Base-by-base conservation (phyloP, 92 coral and sea anemone genomes). In the Umimayanthus chanpuru region DNA sequence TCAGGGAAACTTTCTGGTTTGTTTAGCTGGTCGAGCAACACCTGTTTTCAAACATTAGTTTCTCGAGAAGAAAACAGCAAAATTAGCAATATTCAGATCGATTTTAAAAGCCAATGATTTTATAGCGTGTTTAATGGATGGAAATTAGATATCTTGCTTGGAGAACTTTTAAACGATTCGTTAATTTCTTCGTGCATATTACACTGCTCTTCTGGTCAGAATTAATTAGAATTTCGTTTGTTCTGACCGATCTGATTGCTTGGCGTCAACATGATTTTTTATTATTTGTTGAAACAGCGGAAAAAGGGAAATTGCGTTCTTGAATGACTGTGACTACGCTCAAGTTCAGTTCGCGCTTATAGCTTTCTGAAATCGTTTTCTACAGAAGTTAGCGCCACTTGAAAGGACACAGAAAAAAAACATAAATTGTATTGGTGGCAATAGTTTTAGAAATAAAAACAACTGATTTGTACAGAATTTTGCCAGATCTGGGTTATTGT, bases 41-140 rank as follows among this genome's bases (percentile, higher is more conserved):
- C 38, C 82, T 78, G 82, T 78, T 78, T 78, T 78, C 36, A 77
- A 49, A 53, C 66, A 9, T 18, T 47, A 47, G 32, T 44, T 78
- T 78, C 82, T 78, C 66, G 82, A 78, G 82, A 78, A 78, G 82
- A 66, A 78, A 78, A n/a, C 82, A 47, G 82, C 39, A 29, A 15
- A 20, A n/a, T 44, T 78, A 78, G 65, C 53, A n/a, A n/a, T 0
- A n/a, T 28, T 78, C 10, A 26, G 39, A 23, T 77, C 40, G 64
- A 77, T 36, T 39, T 20, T 40, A 40, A 21, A 61, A 21, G 29
- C 79, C 79, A 75, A 75, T 75, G 26, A 20, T 39, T n/a, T 75
- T 36, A 11, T 38, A 26, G 23, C 23, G 29, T 75, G 47, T 75
- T 75, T 75, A 75, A 36, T 75, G 79, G 28, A 29, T 75, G 79